These are phyloP conservation scores for Prosopocoilus inquinatus DNA, from an alignment of 2,888 invertebrate genomes.

Conservation along the genomic window DNA sequence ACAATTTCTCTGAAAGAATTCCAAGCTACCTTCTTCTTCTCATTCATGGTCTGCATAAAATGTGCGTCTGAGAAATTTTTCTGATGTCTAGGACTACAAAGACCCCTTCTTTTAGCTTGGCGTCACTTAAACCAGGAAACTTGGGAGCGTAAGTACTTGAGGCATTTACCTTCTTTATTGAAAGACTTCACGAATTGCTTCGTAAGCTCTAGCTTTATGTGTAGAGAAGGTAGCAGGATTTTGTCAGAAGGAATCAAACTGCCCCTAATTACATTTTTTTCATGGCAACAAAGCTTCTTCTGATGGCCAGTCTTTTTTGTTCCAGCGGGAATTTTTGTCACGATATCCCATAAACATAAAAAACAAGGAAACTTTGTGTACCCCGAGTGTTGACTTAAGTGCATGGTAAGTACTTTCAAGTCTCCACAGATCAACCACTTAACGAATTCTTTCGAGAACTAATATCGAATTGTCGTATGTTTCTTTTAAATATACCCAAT, in stretches of 20 bases:
- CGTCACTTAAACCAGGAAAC: too few relatives aligned
- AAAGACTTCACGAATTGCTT: too few relatives aligned
- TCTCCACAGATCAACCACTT: conserved; percentile 12
- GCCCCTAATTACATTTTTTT: conserved; percentile 3
- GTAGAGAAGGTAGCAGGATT: conserved; percentile 10
- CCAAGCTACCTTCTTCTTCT: conserved; percentile 6
- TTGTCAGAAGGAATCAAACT: conserved; percentile 12
- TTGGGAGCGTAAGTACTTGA: too few relatives aligned
- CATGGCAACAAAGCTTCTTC: not conserved
- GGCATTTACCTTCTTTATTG: too few relatives aligned
- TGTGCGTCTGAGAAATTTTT: not conserved
- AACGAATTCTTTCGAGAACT: not conserved
- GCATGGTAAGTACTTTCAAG: conserved; percentile 19
- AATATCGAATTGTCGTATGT: conserved; percentile 3
- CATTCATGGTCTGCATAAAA: conserved; percentile 3
- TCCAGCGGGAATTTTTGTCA: conserved; percentile 12
- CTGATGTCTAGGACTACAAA: conserved; percentile 20
- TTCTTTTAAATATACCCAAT: conserved; percentile 6
- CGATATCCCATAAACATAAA: conserved; percentile 27
- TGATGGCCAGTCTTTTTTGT: conserved; percentile 4
- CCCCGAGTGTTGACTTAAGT: conserved; percentile 26
- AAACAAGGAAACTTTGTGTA: conserved; percentile 26
- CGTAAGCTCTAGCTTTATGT: too few relatives aligned
- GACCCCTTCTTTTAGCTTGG: too few relatives aligned
- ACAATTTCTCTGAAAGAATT: not conserved